phyloP scores from a whole-genome alignment of 2,888 invertebrate species.

The Deilephila porcellus region DNA sequence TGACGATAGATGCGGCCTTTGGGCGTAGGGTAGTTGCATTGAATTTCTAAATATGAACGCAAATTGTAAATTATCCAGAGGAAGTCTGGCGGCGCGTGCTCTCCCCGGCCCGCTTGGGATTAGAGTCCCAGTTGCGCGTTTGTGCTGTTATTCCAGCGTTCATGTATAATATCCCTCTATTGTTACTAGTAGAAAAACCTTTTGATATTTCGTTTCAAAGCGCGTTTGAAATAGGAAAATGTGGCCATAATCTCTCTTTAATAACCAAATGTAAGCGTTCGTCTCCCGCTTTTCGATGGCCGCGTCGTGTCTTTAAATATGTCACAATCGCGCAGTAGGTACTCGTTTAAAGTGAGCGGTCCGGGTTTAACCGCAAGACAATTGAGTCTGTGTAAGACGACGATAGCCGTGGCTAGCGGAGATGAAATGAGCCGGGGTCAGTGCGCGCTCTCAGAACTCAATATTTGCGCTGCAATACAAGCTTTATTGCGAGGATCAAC shows the following conservation, averaged over 20 bases:
- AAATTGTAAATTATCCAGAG: constrained; percentile 72
- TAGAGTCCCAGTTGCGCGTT: constrained; percentile 71
- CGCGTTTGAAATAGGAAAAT: constrained; percentile 42
- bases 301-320: constrained; percentile 25
- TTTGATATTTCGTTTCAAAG: constrained; percentile 55
- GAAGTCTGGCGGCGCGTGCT: constrained; percentile 71
- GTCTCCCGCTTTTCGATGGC: constrained; percentile 13
- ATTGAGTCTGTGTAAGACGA: constrained; percentile 70
- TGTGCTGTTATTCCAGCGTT: constrained; percentile 65
- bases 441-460: constrained; percentile 65
- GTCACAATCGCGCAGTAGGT: constrained; percentile 32
- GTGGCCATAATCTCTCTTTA: constrained; percentile 39
- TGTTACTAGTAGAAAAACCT: constrained; percentile 62
- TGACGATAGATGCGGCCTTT: background rate
- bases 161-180: constrained; percentile 64
- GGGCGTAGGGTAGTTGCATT: constrained; percentile 35
- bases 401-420: constrained; percentile 68
- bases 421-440: constrained; percentile 76
- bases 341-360: constrained; percentile 39
- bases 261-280: constrained; percentile 35
- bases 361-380: constrained; percentile 64
- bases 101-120: constrained; percentile 64
- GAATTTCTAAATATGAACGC: constrained; percentile 63
- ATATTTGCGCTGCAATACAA: constrained; percentile 79
- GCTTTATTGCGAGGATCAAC: constrained; percentile 77